Base-by-base conservation (phyloP, 2,888 invertebrate genomes). In the Platycnemis pennipes region DNA sequence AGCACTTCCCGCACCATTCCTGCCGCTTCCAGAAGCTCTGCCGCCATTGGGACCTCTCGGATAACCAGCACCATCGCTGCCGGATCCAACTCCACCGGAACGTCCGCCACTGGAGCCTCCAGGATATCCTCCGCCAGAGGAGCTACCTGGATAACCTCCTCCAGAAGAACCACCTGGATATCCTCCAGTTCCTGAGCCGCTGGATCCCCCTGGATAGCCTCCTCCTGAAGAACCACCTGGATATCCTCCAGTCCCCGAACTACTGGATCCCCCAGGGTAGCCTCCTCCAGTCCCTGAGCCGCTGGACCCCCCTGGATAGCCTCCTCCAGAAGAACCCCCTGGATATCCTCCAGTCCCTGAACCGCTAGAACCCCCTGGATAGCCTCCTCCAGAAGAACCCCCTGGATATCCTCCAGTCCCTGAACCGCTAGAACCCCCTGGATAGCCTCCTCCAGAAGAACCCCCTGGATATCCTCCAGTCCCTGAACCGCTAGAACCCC, bases 41-140 rank as follows among this genome's bases (percentile, higher is more conserved):
- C 56, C 63, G 0, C 91, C 63, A n/a, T 37, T n/a, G 11, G 91
- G 63, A n/a, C 91, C 91, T 11, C 91, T 63, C 4, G 91, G 91
- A 44, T 91, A 91, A 7, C 91, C 91, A 2, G 13, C 44, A 22
- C 91, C 63, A n/a, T 63, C 37, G 13, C 63, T n/a, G 7, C 91
- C 88, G 22, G 53, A 16, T 31, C 88, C 45, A 1, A 37, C 46
- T 11, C 88, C 46, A 2, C n/a, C 26, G 11, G 45, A 46, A 49
- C 46, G 26, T 0, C 46, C 56, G 5, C 53, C 56, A 13, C 44
- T 37, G 37, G 77, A 37, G 5, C 87, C 44, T n/a, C 87, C 46
- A n/a, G 87, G 87, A 45, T 87, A 87, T 7, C 87, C 87, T 26
- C 87, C 42, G 3, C 44, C 87, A 31, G 7, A 13, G 22, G 46